Evolutionary conservation across 1,140 invertebrate genomes (phyloP), one percentile per base, ranked within the genome.

Genomic region (Cydia splendana): DNA sequence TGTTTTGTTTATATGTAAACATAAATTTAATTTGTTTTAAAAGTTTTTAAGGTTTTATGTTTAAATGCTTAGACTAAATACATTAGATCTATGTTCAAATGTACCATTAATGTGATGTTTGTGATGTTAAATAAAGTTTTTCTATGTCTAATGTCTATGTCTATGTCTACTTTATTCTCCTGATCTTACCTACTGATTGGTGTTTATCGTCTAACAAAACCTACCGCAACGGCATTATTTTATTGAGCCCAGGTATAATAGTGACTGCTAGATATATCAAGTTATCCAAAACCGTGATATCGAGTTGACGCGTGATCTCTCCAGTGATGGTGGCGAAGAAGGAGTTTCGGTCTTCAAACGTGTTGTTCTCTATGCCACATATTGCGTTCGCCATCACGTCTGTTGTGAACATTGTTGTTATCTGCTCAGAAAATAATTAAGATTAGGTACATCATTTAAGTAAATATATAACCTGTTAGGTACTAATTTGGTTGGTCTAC

Each of bases 371-470:
- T n/a, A 71, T 18, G n/a, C 67, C 67, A 13, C 67, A 71, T 34
- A 71, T 38, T 15, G 67, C 67, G 67, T 71, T 71, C 15, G 67
- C 67, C 67, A 71, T 71, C 7, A 71, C 67, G 67, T 71, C 67
- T 42, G 67, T 71, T 18, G 67, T 71, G 9, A 71, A 71, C 67
- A 71, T 71, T 71, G 67, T 42, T 42, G 67, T 18, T 38, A 71
- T 45, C 67, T 71, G 24, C 12, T 9, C 18, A 71, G 13, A 71
- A 71, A 71, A 71, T 38, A 42, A 24, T 62, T 53, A n/a, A 53
- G 1, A 53, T 53, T n/a, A 51, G 2, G 3, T 28, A 28, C 28
- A 3, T 34, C 30, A 34, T 34, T 34, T 28, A 30, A 48, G 15
- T 48, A 13, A 48, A 5, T 7, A 7, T 38, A n/a, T n/a, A n/a